phyloP scores from a whole-genome alignment of 2,888 invertebrate species.

The Apeira syringaria region DNA sequence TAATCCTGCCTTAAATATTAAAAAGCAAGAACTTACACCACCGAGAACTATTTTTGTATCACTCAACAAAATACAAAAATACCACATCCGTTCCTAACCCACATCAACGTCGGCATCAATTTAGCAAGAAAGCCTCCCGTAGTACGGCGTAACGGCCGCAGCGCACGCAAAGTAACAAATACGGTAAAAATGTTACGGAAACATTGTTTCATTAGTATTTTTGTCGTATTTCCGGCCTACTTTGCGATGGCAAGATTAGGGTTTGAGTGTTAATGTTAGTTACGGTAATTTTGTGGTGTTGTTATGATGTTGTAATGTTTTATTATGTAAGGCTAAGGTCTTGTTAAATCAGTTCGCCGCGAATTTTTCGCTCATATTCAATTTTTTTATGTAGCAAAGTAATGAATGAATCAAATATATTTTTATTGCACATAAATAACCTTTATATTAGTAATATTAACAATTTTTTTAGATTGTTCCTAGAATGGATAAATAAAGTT shows the following conservation, averaged over 20 bases:
- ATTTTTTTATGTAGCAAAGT: too few relatives aligned
- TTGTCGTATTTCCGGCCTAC: conserved; percentile 19
- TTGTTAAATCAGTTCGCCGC: too few relatives aligned
- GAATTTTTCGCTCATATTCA: too few relatives aligned
- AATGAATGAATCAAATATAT: too few relatives aligned
- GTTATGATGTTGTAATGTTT: neutral
- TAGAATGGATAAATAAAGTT: too few relatives aligned
- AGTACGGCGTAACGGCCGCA: neutral
- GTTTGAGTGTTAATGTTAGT: conserved; percentile 3
- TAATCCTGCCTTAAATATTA: too few relatives aligned
- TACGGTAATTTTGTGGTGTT: conserved; percentile 8
- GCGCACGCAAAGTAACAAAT: conserved; percentile 12
- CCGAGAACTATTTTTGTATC: neutral
- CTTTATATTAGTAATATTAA: too few relatives aligned
- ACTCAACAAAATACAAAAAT: neutral
- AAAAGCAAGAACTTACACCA: too few relatives aligned
- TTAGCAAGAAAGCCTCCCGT: conserved; percentile 6
- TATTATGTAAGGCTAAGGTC: neutral
- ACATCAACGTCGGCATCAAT: conserved; percentile 16
- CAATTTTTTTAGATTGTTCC: too few relatives aligned
- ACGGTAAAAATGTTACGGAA: conserved; percentile 11
- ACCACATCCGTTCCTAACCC: conserved; percentile 6
- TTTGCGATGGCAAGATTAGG: conserved; percentile 10
- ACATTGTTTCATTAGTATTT: conserved; percentile 5
- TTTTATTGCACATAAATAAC: too few relatives aligned